Conservation (phyloP, 2,113 vertebrate genomes). For the Sciurus niger region DNA sequence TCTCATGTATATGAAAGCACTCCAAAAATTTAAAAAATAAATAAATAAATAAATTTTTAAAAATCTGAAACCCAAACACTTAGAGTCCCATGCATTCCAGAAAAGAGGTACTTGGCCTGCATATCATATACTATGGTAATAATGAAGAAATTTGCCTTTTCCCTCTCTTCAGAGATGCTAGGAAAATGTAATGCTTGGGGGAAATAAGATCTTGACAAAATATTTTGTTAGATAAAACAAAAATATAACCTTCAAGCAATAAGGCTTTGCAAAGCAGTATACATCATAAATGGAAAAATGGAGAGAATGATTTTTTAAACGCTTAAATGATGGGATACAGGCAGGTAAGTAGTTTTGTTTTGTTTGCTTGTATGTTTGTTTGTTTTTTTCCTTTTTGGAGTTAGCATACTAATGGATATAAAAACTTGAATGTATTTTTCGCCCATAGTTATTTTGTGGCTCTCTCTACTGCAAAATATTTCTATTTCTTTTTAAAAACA, state of each 20-base stretch:
- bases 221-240: slow-evolving; percentile 52
- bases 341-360: background rate
- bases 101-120: background rate
- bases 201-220: background rate
- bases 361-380: no score
- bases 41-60: no score
- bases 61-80: background rate
- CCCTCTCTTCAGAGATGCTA: slow-evolving; percentile 1
- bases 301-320: slow-evolving; percentile 3
- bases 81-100: background rate
- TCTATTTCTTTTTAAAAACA: slow-evolving; percentile 8
- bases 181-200: slow-evolving; percentile 26
- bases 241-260: background rate
- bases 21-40: no score
- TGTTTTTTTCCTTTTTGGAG: background rate
- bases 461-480: slow-evolving; percentile 4
- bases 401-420: background rate
- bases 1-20: background rate
- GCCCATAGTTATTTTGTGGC: background rate
- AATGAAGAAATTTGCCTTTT: background rate
- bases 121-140: background rate
- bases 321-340: background rate
- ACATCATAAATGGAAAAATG: background rate
- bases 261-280: background rate
- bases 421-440: slow-evolving; percentile 25